Conservation (phyloP, 2,113 vertebrate genomes). For the Phalacrocorax brasilianus region DNA sequence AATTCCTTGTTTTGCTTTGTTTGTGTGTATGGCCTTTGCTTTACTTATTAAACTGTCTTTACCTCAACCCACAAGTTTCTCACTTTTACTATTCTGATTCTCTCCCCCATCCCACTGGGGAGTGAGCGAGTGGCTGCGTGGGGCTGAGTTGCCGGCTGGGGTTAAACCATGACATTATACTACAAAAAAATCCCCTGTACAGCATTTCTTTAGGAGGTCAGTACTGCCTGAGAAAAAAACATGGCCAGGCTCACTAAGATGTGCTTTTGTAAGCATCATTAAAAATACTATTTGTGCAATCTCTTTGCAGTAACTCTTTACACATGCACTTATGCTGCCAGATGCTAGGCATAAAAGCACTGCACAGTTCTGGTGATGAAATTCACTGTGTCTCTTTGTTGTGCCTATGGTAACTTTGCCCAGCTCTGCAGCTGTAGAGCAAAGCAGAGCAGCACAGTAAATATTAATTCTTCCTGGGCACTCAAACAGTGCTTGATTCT, state of each 20-base stretch:
- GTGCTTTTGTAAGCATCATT: slow-evolving; percentile 18
- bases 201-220: neutral
- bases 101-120: too few species aligned
- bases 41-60: too few species aligned
- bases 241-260: neutral
- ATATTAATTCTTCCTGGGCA: slow-evolving; percentile 21
- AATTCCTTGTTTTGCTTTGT: too few species aligned
- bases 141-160: too few species aligned
- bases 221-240: neutral
- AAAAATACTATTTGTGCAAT: slow-evolving; percentile 32
- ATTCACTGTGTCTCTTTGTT: slow-evolving; percentile 2
- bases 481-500: neutral
- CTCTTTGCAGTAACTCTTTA: slow-evolving; percentile 12
- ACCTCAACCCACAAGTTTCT: too few species aligned
- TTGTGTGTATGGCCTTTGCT: too few species aligned
- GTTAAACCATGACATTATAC: too few species aligned
- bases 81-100: too few species aligned
- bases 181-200: neutral
- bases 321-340: slow-evolving; percentile 1
- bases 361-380: neutral
- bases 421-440: slow-evolving; percentile 9
- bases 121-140: too few species aligned
- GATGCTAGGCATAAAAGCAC: slow-evolving; percentile 13
- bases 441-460: neutral
- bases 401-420: neutral